Base-by-base conservation (phyloP, 1,140 invertebrate species). In the Ceratosolen solmsi region DNA sequence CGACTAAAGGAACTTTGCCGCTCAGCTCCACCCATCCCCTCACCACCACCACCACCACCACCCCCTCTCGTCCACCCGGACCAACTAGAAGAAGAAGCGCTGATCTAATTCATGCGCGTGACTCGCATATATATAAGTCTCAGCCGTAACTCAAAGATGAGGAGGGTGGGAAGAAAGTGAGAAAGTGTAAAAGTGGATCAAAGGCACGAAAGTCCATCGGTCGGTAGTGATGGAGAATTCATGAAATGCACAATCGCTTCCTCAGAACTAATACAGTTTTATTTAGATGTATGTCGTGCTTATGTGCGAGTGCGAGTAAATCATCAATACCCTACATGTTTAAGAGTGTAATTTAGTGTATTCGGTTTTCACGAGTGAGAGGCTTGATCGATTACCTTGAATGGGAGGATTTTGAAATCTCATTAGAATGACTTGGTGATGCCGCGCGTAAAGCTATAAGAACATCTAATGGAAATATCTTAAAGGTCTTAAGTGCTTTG, bases 31-130 rank as follows among this genome's bases (percentile, higher is more conserved):
- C 70, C 9, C 25, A 5, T 46, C 41, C 41, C 41, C 41, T 46
- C 41, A 46, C 41, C 41, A n/a, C n/a, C n/a, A n/a, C n/a, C n/a
- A n/a, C n/a, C n/a, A n/a, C n/a, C n/a, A n/a, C n/a, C n/a, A n/a
- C n/a, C n/a, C n/a, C n/a, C n/a, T 46, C 41, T 46, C 27, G 11
- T 30, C 15, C 20, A 74, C 33, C 46, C 15, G 15, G 15, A n/a
- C 33, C 41, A 9, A 68, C 65, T 79, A 71, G 51, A 79, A 79
- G 30, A 22, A 49, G 77, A 56, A 41, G 22, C 49, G 71, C 56
- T 49, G 54, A 27, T 49, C 25, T 72, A 80, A 80, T 80, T 80
- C 70, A 33, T 60, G 38, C 36, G 25, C 78, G 70, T 73, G 78
- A 80, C 78, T 72, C 7, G 65, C 49, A 27, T 71, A 5, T 15